These are phyloP conservation scores for Chouioia cunea DNA, from an alignment of 2,888 invertebrate genomes.

Conservation along the genomic window DNA sequence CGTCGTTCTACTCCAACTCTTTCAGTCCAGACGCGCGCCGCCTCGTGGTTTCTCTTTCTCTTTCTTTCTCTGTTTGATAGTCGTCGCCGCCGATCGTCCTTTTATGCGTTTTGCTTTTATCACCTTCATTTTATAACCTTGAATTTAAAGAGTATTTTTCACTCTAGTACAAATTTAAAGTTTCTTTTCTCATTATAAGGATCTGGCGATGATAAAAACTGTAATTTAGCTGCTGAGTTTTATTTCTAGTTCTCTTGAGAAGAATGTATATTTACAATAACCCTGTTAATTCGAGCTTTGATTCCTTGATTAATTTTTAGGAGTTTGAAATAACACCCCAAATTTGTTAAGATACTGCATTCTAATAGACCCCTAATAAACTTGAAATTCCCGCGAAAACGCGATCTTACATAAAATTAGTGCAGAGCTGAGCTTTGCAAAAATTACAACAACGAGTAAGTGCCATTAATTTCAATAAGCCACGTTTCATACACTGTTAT, in stretches of 20 bases:
- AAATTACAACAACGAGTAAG: not conserved
- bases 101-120: conserved; percentile 3
- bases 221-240: too few species aligned
- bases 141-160: too few species aligned
- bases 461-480: conserved; percentile 27
- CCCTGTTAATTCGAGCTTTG: too few species aligned
- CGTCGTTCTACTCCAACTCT: conserved; percentile 13
- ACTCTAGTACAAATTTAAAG: too few species aligned
- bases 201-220: too few species aligned
- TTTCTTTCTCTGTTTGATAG: conserved; percentile 7
- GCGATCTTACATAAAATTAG: not conserved
- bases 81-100: conserved; percentile 9
- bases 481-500: conserved; percentile 5
- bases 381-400: not conserved
- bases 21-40: conserved; percentile 2
- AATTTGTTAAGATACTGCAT: too few species aligned
- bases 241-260: too few species aligned
- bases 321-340: too few species aligned
- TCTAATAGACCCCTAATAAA: too few species aligned
- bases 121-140: not conserved
- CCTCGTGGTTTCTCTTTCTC: not conserved
- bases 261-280: too few species aligned
- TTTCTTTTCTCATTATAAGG: too few species aligned
- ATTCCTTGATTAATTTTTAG: too few species aligned
- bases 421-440: not conserved